Percentiles rank a stretch among this genome's conserved stretches.
Evolutionary conservation across 2,113 vertebrate species (phyloP).

Genomic region (Oceanodroma tethys): DNA sequence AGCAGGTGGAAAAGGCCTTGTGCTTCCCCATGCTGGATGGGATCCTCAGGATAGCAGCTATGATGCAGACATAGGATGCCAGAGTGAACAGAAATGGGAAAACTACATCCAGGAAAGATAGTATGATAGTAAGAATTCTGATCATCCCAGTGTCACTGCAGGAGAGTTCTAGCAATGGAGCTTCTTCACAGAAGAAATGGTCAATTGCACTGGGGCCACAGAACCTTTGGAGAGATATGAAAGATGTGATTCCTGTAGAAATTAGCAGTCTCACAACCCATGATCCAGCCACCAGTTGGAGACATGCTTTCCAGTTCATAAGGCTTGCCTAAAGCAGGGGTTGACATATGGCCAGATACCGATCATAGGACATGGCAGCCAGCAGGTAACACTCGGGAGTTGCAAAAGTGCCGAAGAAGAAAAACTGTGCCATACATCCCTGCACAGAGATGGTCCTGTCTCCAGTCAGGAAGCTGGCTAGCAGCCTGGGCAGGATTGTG

Average conservation of each 20-base stretch:
- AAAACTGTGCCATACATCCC: conserved; percentile 32
- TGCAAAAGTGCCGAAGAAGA: conserved; percentile 17
- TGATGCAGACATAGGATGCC: neutral
- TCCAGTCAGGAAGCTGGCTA: neutral
- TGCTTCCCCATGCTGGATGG: neutral
- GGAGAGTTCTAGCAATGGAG: neutral
- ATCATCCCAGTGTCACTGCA: neutral
- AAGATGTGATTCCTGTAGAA: neutral
- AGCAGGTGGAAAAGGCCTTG: conserved; percentile 16
- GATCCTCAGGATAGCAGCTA: neutral
- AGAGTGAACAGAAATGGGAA: neutral
- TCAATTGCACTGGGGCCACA: neutral
- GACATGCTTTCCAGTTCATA: neutral
- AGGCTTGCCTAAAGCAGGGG: conserved; percentile 5
- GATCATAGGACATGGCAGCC: conserved; percentile 47
- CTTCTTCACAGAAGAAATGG: conserved; percentile 39
- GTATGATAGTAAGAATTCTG: neutral
- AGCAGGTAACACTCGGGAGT: conserved; percentile 34
- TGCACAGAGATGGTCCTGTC: conserved; percentile 17
- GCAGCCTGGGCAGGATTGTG: conserved; percentile 12
- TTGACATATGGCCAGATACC: conserved; percentile 26
- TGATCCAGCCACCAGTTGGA: neutral
- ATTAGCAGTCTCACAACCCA: neutral
- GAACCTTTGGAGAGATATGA: neutral
- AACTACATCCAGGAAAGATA: neutral